Base-by-base conservation (phyloP, 35 echinoderm and acorn worm species). In the Apostichopus parvimensis region DNA sequence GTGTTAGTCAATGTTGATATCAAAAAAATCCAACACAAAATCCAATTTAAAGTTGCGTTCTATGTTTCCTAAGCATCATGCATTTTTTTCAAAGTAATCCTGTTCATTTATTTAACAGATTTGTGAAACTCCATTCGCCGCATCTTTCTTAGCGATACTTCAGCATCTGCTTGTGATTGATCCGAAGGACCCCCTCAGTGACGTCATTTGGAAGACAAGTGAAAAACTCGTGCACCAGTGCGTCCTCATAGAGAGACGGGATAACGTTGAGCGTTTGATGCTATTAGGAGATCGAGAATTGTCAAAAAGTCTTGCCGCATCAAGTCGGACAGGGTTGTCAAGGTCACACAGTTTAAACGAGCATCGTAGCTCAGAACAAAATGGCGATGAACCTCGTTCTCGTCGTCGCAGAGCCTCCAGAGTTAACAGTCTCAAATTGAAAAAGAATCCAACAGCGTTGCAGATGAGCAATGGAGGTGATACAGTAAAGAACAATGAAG, bases 161-260 rank as follows among this genome's bases (percentile, higher is more conserved):
- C 97, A 99, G 71, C 97, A 99, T 92, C 87, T 99, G 73, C 93
- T 99, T 1, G 79, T 93, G 53, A 93, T 99, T 14, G 97, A 99
- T 45, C 88, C 97, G 5, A 94, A 93, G 83, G 93, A 96, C 15
- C 57, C 84, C 15, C 53, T 96, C 14, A 95, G 93, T 80, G 97
- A 96, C 57, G 83, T 94, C 60, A 93, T 99, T 66, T 99, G 97
- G 97, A 77, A 85, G n/a, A 92, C 92, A 5, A 92, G 90, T 7
- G 97, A 99, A 60, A 99, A 96, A 87, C 92, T 99, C 9, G 91
- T 99, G 56, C 97, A 99, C 91, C 92, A 94, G 78, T 93, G 95
- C 9, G 93, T 94, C 1, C 57, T 99, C 20, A 54, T 99, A 78
- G 97, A 99, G 57, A 96, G 93, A 85, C 92, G 94, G 18, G 93